Base-by-base conservation (phyloP, 2,888 invertebrate species). In the Neoitamus cyanurus region DNA sequence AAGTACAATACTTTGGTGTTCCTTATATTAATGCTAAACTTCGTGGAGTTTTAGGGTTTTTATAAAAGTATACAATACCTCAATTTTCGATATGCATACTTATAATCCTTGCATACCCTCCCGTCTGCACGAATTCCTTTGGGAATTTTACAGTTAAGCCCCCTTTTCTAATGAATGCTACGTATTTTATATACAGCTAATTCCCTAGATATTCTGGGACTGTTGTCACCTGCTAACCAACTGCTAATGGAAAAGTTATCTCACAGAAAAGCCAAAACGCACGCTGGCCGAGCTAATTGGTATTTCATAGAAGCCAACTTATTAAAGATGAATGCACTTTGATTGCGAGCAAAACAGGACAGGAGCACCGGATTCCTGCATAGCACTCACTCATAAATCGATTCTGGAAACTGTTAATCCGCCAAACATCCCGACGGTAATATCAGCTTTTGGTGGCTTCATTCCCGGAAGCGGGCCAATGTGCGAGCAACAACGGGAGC, bases 401-500 rank as follows among this genome's bases (percentile, higher is more conserved):
- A 75, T 75, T 42, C 13, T 28, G 75, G 75, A 37, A 75, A 28
- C 11, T 75, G 75, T 75, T 75, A 75, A 42, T n/a, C 28, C 42
- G 42, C 46, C 75, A 75, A 11, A 42, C 20, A 37, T n/a, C 28
- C 28, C 42, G 28, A 7, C 3, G 42, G 75, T 75, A 75, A 75
- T 75, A 42, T 25, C 75, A 75, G 42, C 75, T 31, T 58, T 58
- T 58, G 58, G 58, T 25, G 58, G 58, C 58, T 58, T 58, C 58
- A 58, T 58, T 58, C 58, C 25, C 58, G 58, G 20, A 58, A 58
- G 58, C 58, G 58, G 25, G 9, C 58, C 9, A 58, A 20, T 20
- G n/a, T 42, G 42, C n/a, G 58, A 58, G 6, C 6, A 58, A 9
- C 58, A 25, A 58, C 48, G 48, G 37, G 37, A 42, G 13, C 48